Evolutionary conservation across 2,888 invertebrate species (phyloP).

Genomic region (Nasonia oneida): DNA sequence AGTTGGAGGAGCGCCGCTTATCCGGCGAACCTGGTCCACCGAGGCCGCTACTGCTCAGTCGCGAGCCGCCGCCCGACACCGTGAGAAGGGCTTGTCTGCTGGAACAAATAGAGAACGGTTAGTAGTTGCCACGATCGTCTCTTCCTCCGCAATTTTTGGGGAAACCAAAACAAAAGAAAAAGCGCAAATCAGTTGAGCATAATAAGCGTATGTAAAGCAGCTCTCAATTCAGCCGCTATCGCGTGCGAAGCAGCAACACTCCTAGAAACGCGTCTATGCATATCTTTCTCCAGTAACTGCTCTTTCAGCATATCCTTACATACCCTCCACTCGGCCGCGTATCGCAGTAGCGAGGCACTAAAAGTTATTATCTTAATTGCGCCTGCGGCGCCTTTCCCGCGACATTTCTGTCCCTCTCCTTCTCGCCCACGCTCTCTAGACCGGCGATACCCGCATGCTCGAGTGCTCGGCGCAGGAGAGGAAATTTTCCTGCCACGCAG

Average conservation of each 20-base stretch:
- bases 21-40: conserved; percentile 77
- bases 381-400: conserved; percentile 69
- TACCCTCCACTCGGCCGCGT: conserved; percentile 17
- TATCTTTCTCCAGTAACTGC: not conserved
- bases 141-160: not conserved
- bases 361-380: conserved; percentile 76
- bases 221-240: too few species aligned
- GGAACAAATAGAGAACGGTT: conserved; percentile 72
- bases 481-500: not conserved
- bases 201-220: too few species aligned
- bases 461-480: not conserved
- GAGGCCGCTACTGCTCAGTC: conserved; percentile 73
- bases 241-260: too few species aligned
- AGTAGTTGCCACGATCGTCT: not conserved
- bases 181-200: conserved; percentile 37
- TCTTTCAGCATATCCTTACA: not conserved
- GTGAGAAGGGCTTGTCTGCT: conserved; percentile 79
- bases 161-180: not conserved
- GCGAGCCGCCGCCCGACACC: conserved; percentile 77
- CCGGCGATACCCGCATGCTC: not conserved
- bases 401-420: conserved; percentile 22
- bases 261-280: conserved; percentile 27
- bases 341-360: conserved; percentile 66
- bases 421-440: not conserved
- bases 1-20: conserved; percentile 75